Evolutionary conservation across 2,888 invertebrate species (phyloP), one percentile per base, ranked within the genome.

Genomic region (Dorcus parallelipipedus): DNA sequence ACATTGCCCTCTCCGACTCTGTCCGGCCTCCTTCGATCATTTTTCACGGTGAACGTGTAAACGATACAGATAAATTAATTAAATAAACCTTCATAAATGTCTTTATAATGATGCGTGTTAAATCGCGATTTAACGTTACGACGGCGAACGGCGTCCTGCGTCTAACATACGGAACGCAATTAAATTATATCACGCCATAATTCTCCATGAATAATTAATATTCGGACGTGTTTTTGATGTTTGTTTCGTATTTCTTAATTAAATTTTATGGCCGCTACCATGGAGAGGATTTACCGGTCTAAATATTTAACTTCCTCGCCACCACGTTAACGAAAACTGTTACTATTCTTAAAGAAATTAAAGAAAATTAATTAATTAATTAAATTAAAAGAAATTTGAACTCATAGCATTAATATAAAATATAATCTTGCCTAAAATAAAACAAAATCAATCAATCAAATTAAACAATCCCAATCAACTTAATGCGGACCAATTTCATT

Each of bases 401-500:
- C 26, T 5, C 7, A 33, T 1, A 7, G 14, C 14, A 14, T 14
- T 14, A 33, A 33, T 33, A 33, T 6, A 33, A 33, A 33, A 33
- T 33, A 6, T 6, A 33, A 33, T 7, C 6, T 33, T 5, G 7
- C 1, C 26, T 6, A 9, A 45, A 45, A 45, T 20, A 23, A 9
- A 38, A 10, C 23, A 47, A 48, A 54, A 48, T 54, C 51, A 50
- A 49, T 54, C 58, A 54, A 42, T 43, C 54, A 58, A 45, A 43
- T 38, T 43, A 58, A 54, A 58, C 54, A 58, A 53, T 52, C 59
- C 60, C 61, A 63, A 64, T 64, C 61, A 61, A 58, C 56, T 60
- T 64, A 64, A 64, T 64, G 64, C 52, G 57, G 59, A 63, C 63
- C 63, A 61, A 55, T 61, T 61, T 64, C 61, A 61, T 64, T 63